Evolutionary conservation across 1,140 invertebrate genomes (phyloP).

Genomic region (Trypoxylus dichotomus): DNA sequence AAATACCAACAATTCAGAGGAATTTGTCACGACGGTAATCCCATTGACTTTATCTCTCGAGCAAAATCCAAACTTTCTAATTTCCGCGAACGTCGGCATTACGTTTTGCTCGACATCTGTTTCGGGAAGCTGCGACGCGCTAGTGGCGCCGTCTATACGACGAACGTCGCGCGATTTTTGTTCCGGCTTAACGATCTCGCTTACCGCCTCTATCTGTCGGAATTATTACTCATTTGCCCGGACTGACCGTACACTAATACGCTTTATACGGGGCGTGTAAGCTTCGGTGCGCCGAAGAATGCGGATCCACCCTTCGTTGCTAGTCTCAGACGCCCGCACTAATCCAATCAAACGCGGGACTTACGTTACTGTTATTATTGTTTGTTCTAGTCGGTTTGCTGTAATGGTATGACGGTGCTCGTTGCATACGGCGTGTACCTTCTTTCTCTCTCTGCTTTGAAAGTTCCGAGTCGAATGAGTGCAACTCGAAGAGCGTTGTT

Average conservation of each 20-base stretch:
- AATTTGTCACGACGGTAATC: conserved; percentile 15
- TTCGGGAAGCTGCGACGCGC: not conserved
- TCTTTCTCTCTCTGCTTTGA: not conserved
- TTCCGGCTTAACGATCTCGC: not conserved
- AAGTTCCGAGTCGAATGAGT: not conserved
- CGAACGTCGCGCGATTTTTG: not conserved
- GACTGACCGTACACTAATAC: conserved; percentile 15
- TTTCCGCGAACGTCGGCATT: conserved; percentile 5
- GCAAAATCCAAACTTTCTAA: conserved; percentile 12
- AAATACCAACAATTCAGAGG: conserved; percentile 13
- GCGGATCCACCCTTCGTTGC: not conserved
- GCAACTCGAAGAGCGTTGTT: not conserved
- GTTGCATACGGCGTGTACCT: not conserved
- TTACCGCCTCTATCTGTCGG: not conserved
- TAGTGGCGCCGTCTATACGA: conserved; percentile 11
- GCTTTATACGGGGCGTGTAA: not conserved
- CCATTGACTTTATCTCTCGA: conserved; percentile 11
- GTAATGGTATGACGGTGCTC: not conserved
- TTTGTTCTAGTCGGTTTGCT: conserved; percentile 21
- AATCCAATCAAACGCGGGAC: conserved; percentile 5
- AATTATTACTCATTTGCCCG: not conserved
- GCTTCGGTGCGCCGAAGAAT: not conserved
- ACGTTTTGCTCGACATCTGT: conserved; percentile 4
- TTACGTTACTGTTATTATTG: conserved; percentile 16
- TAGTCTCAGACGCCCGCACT: not conserved